Percentiles rank a stretch among this genome's conserved stretches.
These are phyloP conservation scores for Cottoperca gobio DNA, from an alignment of 2,797 vertebrate genomes.

Conservation along the genomic window DNA sequence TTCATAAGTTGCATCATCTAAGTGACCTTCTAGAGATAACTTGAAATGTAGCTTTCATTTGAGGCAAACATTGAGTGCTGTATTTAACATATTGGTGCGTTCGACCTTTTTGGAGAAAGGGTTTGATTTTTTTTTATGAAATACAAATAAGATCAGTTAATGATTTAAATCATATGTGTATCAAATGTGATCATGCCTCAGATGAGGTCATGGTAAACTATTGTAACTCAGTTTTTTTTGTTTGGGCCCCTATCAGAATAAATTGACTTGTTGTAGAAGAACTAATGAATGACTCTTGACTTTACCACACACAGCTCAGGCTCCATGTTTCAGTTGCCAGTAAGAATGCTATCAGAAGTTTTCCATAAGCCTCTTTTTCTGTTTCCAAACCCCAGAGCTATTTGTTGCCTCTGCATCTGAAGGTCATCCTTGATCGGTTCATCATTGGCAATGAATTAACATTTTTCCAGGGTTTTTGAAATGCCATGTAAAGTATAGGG, in stretches of 20 bases:
- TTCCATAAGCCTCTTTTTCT: constrained; percentile 35
- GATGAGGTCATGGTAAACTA: constrained; percentile 25
- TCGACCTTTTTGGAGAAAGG: constrained; percentile 2
- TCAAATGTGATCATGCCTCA: constrained; percentile 19
- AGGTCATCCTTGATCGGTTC: constrained; percentile 32
- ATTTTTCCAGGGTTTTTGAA: constrained; percentile 20
- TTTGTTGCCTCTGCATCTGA: constrained; percentile 37
- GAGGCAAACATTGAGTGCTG: constrained; percentile 16
- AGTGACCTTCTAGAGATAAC: constrained; percentile 61
- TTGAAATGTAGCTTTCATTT: constrained; percentile 42
- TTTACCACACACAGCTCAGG: constrained; percentile 18
- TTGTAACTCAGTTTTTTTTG: constrained; percentile 5
- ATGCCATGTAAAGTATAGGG: constrained; percentile 8
- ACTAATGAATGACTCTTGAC: constrained; percentile 41
- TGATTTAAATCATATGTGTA: constrained; percentile 19
- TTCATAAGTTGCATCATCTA: constrained; percentile 56
- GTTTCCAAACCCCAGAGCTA: constrained; percentile 50
- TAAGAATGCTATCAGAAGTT: constrained; percentile 31
- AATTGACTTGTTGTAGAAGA: constrained; percentile 39
- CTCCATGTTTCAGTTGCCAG: constrained; percentile 26
- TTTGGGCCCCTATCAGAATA: constrained; percentile 6
- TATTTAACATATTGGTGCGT: constrained; percentile 31
- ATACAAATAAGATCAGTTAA: constrained; percentile 37
- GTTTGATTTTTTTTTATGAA: constrained; percentile 45
- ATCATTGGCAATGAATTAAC: constrained; percentile 30